These are phyloP conservation scores for Lagenorhynchus albirostris DNA, from an alignment of 2,113 vertebrate genomes.

Conservation along the genomic window DNA sequence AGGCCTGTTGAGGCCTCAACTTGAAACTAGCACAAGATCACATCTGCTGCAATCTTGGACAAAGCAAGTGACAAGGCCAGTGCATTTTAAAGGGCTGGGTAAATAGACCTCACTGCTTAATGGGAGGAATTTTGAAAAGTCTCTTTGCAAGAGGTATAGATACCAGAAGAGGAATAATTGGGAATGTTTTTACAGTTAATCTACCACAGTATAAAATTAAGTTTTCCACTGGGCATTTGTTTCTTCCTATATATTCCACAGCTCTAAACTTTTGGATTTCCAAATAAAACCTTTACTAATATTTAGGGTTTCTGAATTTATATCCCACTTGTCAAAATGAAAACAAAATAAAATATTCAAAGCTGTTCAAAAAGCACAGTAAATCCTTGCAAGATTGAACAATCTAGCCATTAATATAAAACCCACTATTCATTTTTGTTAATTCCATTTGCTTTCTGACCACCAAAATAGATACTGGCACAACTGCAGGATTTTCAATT, in stretches of 20 bases:
- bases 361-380: not conserved
- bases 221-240: not conserved
- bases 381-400: not conserved
- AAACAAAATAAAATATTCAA: not conserved
- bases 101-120: not conserved
- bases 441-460: constrained; percentile 4
- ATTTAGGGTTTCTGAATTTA: not conserved
- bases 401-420: not conserved
- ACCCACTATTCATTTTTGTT: not conserved
- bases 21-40: not conserved
- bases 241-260: not conserved
- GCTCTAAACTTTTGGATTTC: not conserved
- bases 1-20: not conserved
- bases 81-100: not conserved
- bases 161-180: not conserved
- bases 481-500: not conserved
- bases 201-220: not conserved
- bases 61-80: not conserved
- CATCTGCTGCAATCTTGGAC: not conserved
- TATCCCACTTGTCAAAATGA: not conserved
- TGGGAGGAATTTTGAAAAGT: not conserved
- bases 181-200: not conserved
- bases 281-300: not conserved
- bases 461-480: constrained; percentile 20
- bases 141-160: not conserved